Evolutionary conservation across 1,140 invertebrate genomes (phyloP).

Genomic region (Caerostris darwini): DNA sequence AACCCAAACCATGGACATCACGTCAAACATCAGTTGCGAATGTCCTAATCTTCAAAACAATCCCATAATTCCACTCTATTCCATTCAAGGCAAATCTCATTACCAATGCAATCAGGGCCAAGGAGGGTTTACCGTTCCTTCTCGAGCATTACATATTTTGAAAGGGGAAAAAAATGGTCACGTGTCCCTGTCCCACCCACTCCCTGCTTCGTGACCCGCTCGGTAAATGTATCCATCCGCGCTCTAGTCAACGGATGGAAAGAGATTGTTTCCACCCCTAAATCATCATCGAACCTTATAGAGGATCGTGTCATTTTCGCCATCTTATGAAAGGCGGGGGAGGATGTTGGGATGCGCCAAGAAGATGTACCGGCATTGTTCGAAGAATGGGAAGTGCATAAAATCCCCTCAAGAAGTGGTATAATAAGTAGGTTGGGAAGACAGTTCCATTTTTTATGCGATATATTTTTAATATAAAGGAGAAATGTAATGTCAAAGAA

Average conservation of each 20-base stretch:
- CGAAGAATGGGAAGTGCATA: too few species aligned
- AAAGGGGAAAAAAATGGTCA: constrained; percentile 10
- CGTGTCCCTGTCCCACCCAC: not conserved
- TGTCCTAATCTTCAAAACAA: not conserved
- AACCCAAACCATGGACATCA: too few species aligned
- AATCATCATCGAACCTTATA: not conserved
- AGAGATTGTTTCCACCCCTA: not conserved
- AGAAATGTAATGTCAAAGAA: too few species aligned
- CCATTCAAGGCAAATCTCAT: not conserved
- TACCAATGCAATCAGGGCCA: not conserved
- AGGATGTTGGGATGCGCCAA: not conserved
- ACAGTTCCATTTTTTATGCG: too few species aligned
- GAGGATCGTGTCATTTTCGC: constrained; percentile 38
- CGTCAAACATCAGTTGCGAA: not conserved
- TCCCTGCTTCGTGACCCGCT: not conserved
- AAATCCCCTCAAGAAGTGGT: not conserved
- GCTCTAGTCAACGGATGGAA: not conserved
- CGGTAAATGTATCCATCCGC: not conserved
- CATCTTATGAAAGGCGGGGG: not conserved
- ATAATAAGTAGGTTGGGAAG: not conserved
- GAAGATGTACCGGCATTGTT: not conserved
- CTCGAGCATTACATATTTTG: not conserved
- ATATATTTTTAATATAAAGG: too few species aligned
- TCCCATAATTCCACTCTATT: not conserved
- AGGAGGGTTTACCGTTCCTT: not conserved